Conservation (phyloP, 2,113 vertebrate genomes). For the Hemibagrus wyckioides region DNA sequence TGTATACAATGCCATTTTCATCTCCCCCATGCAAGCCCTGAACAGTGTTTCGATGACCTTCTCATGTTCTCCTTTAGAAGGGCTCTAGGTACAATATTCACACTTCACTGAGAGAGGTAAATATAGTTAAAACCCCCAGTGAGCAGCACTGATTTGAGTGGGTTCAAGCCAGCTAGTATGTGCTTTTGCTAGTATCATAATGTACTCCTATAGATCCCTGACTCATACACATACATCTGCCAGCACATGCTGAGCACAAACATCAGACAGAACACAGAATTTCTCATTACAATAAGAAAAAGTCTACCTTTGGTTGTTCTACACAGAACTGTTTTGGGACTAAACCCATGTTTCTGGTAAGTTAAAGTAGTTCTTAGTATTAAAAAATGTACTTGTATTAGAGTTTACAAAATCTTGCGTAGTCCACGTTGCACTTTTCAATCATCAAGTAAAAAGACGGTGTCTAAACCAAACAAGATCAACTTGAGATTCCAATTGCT, state of each 20-base stretch:
- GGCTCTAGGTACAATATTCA: background rate
- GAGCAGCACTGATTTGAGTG: background rate
- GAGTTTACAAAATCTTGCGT: background rate
- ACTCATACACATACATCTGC: conserved; percentile 1
- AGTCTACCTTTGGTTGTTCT: conserved; percentile 27
- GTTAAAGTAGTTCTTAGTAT: background rate
- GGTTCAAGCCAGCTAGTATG: background rate
- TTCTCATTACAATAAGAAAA: background rate
- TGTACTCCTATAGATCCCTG: conserved; percentile 35
- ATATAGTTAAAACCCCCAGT: background rate
- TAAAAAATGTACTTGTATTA: background rate
- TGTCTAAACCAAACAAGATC: background rate
- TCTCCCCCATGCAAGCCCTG: background rate
- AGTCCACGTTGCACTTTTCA: background rate
- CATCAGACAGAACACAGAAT: background rate
- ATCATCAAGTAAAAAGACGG: background rate
- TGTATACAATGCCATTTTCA: background rate
- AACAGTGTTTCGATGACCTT: background rate
- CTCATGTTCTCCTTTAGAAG: background rate
- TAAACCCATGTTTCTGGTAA: background rate
- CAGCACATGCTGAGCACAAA: background rate
- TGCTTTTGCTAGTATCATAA: conserved; percentile 36
- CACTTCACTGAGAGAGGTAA: background rate
- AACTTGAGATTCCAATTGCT: background rate
- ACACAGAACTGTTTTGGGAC: background rate